Conservation (phyloP, 2,888 invertebrate genomes). For the Sympetrum striolatum region DNA sequence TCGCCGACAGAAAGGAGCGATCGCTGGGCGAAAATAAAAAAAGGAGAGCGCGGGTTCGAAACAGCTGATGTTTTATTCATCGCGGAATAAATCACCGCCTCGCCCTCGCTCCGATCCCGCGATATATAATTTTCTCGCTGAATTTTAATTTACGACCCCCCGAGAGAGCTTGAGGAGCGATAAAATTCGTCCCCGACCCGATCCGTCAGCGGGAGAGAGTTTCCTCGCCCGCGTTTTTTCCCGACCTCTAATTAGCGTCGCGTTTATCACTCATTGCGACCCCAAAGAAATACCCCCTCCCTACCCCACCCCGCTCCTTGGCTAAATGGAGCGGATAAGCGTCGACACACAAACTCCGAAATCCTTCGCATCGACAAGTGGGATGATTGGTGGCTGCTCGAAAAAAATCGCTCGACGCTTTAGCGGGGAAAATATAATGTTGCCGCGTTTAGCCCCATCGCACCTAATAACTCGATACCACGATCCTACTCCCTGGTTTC, state of each 20-base stretch:
- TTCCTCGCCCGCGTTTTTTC: background rate
- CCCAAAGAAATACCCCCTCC: background rate
- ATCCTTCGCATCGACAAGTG: background rate
- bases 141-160: constrained; percentile 20
- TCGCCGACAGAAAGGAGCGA: background rate
- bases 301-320: too few relatives aligned
- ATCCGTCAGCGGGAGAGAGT: background rate
- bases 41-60: background rate
- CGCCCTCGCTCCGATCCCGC: background rate
- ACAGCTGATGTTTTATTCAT: constrained; percentile 8
- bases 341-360: background rate
- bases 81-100: background rate
- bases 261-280: constrained; percentile 11
- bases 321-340: background rate
- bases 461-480: too few relatives aligned
- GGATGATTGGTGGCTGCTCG: background rate
- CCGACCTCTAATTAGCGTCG: constrained; percentile 20
- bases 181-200: background rate
- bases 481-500: too few relatives aligned
- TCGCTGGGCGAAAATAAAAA: background rate
- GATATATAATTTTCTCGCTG: constrained; percentile 30
- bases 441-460: too few relatives aligned
- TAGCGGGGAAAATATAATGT: too few relatives aligned
- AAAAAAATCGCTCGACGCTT: background rate
- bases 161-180: background rate